A percentile compares a stretch with the other conserved stretches of the same genome.
These are phyloP conservation scores for Capitulum mitella DNA, from an alignment of 2,888 invertebrate genomes.

Conservation along the genomic window DNA sequence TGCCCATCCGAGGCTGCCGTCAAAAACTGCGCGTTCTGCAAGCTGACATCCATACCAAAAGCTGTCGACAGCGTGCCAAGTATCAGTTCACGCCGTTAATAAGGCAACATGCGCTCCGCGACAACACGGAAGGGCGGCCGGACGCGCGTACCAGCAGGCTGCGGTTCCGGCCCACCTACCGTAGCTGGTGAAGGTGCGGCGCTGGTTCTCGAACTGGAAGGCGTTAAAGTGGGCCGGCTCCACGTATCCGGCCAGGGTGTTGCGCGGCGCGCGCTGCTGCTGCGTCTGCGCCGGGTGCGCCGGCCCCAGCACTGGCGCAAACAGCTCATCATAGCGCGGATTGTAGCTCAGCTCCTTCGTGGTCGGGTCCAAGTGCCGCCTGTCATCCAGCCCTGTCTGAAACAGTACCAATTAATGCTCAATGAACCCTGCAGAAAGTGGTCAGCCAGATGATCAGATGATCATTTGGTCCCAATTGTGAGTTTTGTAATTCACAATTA, in stretches of 20 bases:
- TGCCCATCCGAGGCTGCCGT: too few species aligned
- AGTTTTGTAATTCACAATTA: too few species aligned
- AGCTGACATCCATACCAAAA: too few species aligned
- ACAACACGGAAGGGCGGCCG: too few species aligned
- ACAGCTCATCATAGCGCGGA: slow-evolving; percentile 90
- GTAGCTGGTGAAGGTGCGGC: slow-evolving; percentile 87
- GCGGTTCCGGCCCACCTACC: slow-evolving; percentile 47
- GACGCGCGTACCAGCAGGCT: too few species aligned
- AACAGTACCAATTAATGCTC: too few species aligned
- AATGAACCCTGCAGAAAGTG: too few species aligned
- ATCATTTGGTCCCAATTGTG: too few species aligned
- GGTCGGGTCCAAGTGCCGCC: slow-evolving; percentile 63
- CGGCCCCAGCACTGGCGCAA: slow-evolving; percentile 84
- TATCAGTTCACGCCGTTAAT: slow-evolving; percentile 41
- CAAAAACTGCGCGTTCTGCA: too few species aligned
- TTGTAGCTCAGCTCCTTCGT: slow-evolving; percentile 79
- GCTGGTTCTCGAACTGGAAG: slow-evolving; percentile 95
- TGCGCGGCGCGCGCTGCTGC: slow-evolving; percentile 77
- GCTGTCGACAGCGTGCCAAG: neutral
- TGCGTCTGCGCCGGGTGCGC: slow-evolving; percentile 86
- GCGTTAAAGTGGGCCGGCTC: slow-evolving; percentile 92
- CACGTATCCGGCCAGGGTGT: slow-evolving; percentile 87
- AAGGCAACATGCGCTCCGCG: neutral
- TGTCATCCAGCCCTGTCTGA: slow-evolving; percentile 35
- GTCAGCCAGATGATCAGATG: too few species aligned